Conservation (phyloP, 2,888 invertebrate genomes). For the Dermolepida albohirtum region DNA sequence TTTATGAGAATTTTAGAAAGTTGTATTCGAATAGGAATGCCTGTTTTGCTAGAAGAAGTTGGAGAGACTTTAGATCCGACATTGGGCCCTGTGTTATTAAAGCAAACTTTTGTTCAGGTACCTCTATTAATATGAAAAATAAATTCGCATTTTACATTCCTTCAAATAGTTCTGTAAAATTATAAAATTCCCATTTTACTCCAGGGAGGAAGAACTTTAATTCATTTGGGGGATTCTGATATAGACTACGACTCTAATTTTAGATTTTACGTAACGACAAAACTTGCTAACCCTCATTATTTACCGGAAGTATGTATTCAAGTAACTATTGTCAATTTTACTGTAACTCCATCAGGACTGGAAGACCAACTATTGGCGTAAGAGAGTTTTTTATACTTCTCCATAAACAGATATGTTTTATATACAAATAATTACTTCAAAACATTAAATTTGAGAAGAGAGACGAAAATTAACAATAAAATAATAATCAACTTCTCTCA, state of each 20-base stretch:
- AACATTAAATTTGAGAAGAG: too few species aligned
- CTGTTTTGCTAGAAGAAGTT: conserved; percentile 89
- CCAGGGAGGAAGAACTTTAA: conserved; percentile 82
- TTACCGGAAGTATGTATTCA: conserved; percentile 93
- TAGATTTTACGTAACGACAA: conserved; percentile 90
- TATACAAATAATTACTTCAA: too few species aligned
- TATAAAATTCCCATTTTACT: conserved; percentile 49
- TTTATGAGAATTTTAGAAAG: conserved; percentile 85
- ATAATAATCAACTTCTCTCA: too few species aligned
- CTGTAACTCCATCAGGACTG: conserved; percentile 88
- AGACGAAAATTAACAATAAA: too few species aligned
- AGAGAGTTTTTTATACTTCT: conserved; percentile 57
- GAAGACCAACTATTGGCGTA: conserved; percentile 93
- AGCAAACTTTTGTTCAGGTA: conserved; percentile 82
- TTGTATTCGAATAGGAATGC: conserved; percentile 85
- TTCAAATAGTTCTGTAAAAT: not conserved
- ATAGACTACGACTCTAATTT: conserved; percentile 92
- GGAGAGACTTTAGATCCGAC: conserved; percentile 91
- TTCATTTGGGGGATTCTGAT: conserved; percentile 86
- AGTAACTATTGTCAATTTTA: conserved; percentile 93
- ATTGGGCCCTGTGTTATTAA: conserved; percentile 83
- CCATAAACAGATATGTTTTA: not conserved
- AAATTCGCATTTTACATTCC: not conserved
- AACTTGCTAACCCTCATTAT: conserved; percentile 93
- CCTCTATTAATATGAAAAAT: conserved; percentile 42